Evolutionary conservation across 2,113 vertebrate species (phyloP).

Genomic region (Oenanthe melanoleuca): DNA sequence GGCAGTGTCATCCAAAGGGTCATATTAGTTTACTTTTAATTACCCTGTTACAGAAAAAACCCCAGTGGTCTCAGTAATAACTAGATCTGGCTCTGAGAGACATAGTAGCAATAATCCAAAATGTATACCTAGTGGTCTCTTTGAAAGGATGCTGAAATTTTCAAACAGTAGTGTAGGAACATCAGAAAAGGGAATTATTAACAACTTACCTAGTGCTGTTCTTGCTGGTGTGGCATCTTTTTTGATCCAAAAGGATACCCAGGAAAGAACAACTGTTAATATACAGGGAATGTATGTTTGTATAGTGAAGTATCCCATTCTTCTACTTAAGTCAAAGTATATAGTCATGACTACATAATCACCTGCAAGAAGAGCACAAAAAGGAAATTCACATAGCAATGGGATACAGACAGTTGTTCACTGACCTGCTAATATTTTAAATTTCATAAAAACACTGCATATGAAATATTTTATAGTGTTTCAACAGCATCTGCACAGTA

Average conservation of each 20-base stretch:
- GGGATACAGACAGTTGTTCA: background rate
- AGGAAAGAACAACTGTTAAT: conserved; percentile 94
- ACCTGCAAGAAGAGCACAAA: conserved; percentile 76
- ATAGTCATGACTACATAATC: conserved; percentile 97
- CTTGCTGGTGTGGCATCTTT: conserved; percentile 96
- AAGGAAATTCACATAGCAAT: background rate
- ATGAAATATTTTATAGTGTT: background rate
- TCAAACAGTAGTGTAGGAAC: background rate
- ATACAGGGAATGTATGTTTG: conserved; percentile 98
- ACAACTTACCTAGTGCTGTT: conserved; percentile 88
- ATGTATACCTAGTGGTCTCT: background rate
- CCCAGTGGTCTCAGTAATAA: background rate
- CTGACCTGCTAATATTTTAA: background rate
- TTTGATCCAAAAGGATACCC: conserved; percentile 99
- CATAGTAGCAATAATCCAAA: background rate
- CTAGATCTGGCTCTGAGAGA: background rate
- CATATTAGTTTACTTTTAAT: background rate
- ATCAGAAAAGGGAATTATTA: background rate
- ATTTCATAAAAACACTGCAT: background rate
- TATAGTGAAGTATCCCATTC: conserved; percentile 98
- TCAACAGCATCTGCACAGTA: background rate
- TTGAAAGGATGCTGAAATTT: background rate
- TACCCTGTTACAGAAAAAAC: background rate
- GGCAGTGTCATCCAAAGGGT: background rate
- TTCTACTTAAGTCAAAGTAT: conserved; percentile 92